Percentiles rank a stretch among this genome's conserved stretches.
These are phyloP conservation scores for Chymomyza costata DNA, from an alignment of 1,140 invertebrate genomes.

Conservation along the genomic window DNA sequence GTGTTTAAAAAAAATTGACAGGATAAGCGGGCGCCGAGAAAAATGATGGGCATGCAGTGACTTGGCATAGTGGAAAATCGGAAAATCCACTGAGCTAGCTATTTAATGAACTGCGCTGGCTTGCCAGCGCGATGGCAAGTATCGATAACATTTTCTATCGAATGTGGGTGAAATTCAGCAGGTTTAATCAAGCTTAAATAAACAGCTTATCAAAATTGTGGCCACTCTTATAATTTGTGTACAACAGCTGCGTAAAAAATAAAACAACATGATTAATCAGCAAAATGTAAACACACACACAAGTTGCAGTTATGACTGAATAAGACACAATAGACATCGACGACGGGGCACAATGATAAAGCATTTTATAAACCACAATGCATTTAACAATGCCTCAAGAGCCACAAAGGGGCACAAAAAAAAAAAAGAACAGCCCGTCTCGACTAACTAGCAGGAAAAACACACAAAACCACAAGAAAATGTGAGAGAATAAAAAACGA, in stretches of 20 bases:
- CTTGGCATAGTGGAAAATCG: too few relatives aligned
- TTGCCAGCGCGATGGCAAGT: too few relatives aligned
- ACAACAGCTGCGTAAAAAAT: constrained; percentile 39
- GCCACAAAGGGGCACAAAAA: constrained; percentile 8
- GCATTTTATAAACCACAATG: constrained; percentile 58
- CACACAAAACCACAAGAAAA: background rate
- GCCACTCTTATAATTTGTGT: constrained; percentile 40
- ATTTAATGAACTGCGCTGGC: too few relatives aligned
- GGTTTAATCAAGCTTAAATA: too few relatives aligned
- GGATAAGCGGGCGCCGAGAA: constrained; percentile 61
- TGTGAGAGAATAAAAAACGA: constrained; percentile 28
- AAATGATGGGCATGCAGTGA: constrained; percentile 41
- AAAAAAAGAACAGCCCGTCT: constrained; percentile 11
- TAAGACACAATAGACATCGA: constrained; percentile 54
- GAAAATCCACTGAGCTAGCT: too few relatives aligned
- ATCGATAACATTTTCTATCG: too few relatives aligned
- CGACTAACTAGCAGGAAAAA: constrained; percentile 4
- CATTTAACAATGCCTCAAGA: constrained; percentile 45
- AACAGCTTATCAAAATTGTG: background rate
- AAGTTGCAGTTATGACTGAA: constrained; percentile 66
- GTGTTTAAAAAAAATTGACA: constrained; percentile 51
- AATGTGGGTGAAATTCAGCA: too few relatives aligned
- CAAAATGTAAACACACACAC: constrained; percentile 50
- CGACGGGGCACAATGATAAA: constrained; percentile 44
- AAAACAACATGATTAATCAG: constrained; percentile 67